phyloP scores from a whole-genome alignment of 2,797 vertebrate genomes.

The Petrocephalus sullivani region DNA sequence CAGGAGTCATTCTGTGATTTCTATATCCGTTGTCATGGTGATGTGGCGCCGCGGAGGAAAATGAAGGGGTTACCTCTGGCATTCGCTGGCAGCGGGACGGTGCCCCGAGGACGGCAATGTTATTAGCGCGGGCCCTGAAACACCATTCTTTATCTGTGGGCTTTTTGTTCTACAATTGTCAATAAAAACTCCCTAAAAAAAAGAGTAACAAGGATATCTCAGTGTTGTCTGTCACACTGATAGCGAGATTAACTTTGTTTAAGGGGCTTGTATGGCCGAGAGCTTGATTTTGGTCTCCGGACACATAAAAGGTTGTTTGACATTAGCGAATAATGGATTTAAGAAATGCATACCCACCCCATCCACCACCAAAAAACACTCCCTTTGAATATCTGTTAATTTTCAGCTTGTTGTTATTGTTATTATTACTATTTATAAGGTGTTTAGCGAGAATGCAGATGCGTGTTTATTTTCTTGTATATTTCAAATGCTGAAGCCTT shows the following conservation, averaged over 20 bases:
- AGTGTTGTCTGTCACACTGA: slow-evolving; percentile 85
- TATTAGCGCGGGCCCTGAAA: slow-evolving; percentile 78
- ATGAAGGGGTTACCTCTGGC: slow-evolving; percentile 86
- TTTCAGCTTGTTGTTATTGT: slow-evolving; percentile 64
- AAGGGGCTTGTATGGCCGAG: slow-evolving; percentile 76
- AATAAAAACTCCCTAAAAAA: slow-evolving; percentile 81
- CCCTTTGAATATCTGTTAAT: slow-evolving; percentile 61
- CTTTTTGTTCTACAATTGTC: slow-evolving; percentile 79
- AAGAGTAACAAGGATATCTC: slow-evolving; percentile 79
- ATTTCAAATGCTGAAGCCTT: not conserved
- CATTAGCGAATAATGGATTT: slow-evolving; percentile 65
- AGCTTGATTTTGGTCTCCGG: slow-evolving; percentile 71
- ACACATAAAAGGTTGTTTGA: slow-evolving; percentile 64
- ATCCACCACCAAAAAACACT: not conserved
- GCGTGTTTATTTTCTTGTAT: not conserved
- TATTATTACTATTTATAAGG: slow-evolving; percentile 36
- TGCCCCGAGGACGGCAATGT: slow-evolving; percentile 70
- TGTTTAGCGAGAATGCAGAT: not conserved
- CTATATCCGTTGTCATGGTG: slow-evolving; percentile 99
- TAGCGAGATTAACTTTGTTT: slow-evolving; percentile 85
- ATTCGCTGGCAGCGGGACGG: slow-evolving; percentile 77
- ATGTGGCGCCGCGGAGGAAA: slow-evolving; percentile 83
- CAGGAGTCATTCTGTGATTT: slow-evolving; percentile 96
- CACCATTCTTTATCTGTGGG: slow-evolving; percentile 71
- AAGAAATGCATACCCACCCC: slow-evolving; percentile 45